Evolutionary conservation across 2,888 invertebrate genomes (phyloP), one percentile per base, ranked within the genome.

Genomic region (Hypomecis atomaria): DNA sequence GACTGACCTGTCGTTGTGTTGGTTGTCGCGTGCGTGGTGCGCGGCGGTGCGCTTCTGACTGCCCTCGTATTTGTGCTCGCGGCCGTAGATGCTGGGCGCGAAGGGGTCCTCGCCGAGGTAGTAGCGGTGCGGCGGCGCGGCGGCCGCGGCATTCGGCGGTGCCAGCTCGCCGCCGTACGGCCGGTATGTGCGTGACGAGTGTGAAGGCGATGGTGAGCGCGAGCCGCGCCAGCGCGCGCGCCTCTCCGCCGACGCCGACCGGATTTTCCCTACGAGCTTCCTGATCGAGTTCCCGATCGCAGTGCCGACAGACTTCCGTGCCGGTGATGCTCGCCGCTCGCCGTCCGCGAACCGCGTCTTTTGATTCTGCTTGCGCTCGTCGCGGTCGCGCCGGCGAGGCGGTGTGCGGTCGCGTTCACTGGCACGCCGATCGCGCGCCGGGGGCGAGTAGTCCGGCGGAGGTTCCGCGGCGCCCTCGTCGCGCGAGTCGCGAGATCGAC

Each of bases 51-150:
- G 90, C 76, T 90, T 90, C 67, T 94, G 89, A 86, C 93, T 94
- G 80, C 95, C 95, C 86, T 96, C 96, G 90, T 97, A 97, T 83
- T 97, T 96, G 87, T 96, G 96, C 88, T 97, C 97, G 78, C 96
- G 94, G 69, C 97, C 96, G 86, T 96, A 97, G 82, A 97, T 96
- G 87, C 96, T 96, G 70, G 96, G 96, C 62, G 95, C 96, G 86
- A 96, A 97, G 37, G 97, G 97, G 92, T 97, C 97, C 89, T 97
- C 97, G 44, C 97, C 97, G 73, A 97, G 94, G 86, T 97, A 97
- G 89, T 97, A 97, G 72, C 96, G 94, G 82, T 96, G 96, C 69
- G 96, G 94, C 9, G 96, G 95, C 67, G 88, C 87, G 75, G 82
- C 82, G 9, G 34, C 87, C 87, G 75, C 82, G 83, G 47, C 8